These are phyloP conservation scores for Pachliopta kotzebuea DNA, from an alignment of 2,888 invertebrate genomes.

Conservation along the genomic window DNA sequence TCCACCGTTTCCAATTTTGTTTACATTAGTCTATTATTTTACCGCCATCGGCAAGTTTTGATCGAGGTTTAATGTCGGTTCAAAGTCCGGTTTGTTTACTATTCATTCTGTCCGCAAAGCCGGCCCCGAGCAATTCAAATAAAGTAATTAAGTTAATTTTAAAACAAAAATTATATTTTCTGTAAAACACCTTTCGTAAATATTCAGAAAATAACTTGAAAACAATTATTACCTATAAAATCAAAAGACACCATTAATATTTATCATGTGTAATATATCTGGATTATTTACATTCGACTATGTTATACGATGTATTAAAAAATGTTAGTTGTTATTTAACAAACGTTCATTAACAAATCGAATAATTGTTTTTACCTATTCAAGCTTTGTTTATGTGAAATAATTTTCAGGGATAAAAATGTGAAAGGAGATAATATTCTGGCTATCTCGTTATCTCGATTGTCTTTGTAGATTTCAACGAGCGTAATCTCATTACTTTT, in stretches of 20 bases:
- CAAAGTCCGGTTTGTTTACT: conserved; percentile 18
- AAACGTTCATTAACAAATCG: conserved; percentile 1
- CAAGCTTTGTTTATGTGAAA: neutral
- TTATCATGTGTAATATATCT: conserved; percentile 1
- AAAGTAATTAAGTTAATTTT: neutral
- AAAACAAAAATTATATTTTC: too few species aligned
- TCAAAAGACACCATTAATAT: neutral
- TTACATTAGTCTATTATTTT: conserved; percentile 58
- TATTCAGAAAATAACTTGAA: too few species aligned
- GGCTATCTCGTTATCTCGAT: conserved; percentile 10
- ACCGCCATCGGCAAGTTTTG: conserved; percentile 37
- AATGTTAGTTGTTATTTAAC: neutral
- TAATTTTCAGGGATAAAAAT: conserved; percentile 1
- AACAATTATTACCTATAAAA: neutral
- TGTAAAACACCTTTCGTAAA: too few species aligned
- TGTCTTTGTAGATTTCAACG: conserved; percentile 54
- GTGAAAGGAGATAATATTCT: conserved; percentile 5
- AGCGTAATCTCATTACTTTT: conserved; percentile 72
- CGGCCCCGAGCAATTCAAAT: neutral
- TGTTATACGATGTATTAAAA: neutral
- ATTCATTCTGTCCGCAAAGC: conserved; percentile 1
- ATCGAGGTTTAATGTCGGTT: conserved; percentile 12
- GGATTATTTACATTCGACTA: neutral
- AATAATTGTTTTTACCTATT: neutral
- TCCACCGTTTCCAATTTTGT: conserved; percentile 37